Conservation (phyloP, 2,797 vertebrate genomes). For the Phaenicophaeus curvirostris region DNA sequence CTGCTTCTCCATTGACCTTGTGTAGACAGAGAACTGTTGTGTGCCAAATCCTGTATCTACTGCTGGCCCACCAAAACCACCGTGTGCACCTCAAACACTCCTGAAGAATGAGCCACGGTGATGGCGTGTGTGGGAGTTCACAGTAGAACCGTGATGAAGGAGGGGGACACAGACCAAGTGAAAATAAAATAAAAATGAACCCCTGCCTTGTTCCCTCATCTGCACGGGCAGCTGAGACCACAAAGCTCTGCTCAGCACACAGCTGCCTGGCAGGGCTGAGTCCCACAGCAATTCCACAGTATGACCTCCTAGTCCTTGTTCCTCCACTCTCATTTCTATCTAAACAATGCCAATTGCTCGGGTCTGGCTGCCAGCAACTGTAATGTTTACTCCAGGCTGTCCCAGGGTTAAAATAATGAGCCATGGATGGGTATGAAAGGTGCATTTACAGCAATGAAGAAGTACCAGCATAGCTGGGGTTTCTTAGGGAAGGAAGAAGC, state of each 20-base stretch:
- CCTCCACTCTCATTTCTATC: constrained; percentile 16
- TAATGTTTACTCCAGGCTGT: background rate
- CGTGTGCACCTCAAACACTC: fast-evolving
- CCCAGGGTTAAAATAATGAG: background rate
- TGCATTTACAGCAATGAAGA: background rate
- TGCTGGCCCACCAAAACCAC: background rate
- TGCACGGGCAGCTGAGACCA: constrained; percentile 34
- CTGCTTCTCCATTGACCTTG: background rate
- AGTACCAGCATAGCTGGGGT: background rate
- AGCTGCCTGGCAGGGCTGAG: constrained; percentile 47
- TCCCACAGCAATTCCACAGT: constrained; percentile 35
- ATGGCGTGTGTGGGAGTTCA: background rate
- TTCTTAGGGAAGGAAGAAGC: background rate
- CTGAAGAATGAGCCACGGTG: fast-evolving
- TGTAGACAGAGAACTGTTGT: background rate
- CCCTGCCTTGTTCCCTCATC: background rate
- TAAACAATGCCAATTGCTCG: constrained; percentile 28
- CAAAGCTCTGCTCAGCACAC: constrained; percentile 13
- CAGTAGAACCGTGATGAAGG: background rate
- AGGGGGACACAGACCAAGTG: background rate
- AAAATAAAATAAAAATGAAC: background rate
- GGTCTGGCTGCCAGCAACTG: background rate
- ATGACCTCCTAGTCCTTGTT: constrained; percentile 38
- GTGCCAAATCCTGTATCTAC: background rate
- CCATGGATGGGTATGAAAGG: background rate